Base-by-base conservation (phyloP, 1,140 invertebrate genomes). In the Drosophila hydei region DNA sequence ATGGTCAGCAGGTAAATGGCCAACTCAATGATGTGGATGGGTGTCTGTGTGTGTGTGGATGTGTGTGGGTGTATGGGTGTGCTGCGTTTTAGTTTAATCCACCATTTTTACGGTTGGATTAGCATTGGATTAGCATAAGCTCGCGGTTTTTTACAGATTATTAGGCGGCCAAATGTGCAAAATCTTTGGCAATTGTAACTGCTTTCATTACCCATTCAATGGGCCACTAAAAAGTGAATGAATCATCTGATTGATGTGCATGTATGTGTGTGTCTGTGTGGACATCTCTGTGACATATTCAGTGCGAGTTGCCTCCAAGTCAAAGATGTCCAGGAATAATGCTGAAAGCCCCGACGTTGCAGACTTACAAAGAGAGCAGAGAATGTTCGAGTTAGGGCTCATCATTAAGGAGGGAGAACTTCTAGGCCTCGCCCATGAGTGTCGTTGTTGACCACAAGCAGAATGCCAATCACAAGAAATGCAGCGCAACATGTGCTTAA, bases 41-140 rank as follows among this genome's bases (percentile, higher is more conserved):
- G 19, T 7, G n/a, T 11, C 9, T 40, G 38, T 40, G 14, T 8
- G 2, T 55, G 6, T 30, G 27, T 12, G 30, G 21, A 11, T 43
- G 8, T 21, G 42, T 9, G 23, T 65, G 43, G 16, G 65, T 38
- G 55, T 18, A 19, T 36, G 40, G 3, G 9, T 51, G 14, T 42
- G 16, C 21, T 55, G 40, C 45, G 42, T 81, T 79, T 78, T 74
- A 80, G 73, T 77, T 72, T 75, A 72, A 87, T 87, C 83, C 81
- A 81, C 78, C 75, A 87, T 87, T 87, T 87, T 87, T 87, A 88
- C 78, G 83, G 81, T 78, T 88, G 81, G 81, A 87, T 87, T 87
- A 81, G 61, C 62, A 27, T 48, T 62, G 81, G 81, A 88, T 87
- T 88, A 87, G 52, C 59, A 75, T 81, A 78, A 88, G 75, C 65